Evolutionary conservation across 2,797 vertebrate genomes (phyloP), one percentile per base, ranked within the genome.

Genomic region (Poecilia wingei): DNA sequence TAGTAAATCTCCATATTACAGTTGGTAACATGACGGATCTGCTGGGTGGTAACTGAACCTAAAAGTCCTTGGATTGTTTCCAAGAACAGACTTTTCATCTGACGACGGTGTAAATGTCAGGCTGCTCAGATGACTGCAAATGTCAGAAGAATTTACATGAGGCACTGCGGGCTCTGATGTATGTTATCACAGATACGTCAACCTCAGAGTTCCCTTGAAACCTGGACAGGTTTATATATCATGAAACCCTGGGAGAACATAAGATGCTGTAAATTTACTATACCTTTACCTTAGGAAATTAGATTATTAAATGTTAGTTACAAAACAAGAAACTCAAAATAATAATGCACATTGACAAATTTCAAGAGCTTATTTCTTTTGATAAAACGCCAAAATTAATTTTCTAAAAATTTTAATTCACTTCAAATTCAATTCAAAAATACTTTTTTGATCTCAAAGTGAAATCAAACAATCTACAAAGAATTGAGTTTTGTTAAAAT

Each of bases 21-120:
- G 43, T 45, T 1, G 4, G 0, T 25, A 55, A 36, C 25, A 6
- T 39, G 73, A 57, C 61, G 16, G 22, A 57, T 39, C 28, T 55
- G 12, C 46, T 20, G 12, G 22, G 22, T 20, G 28, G 36, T n/a
- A 16, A 71, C 41, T 47, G 39, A 64, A n/a, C 45, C 46, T 77
- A 12, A 45, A 53, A 28, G 74, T 41, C 25, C n/a, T 41, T 28
- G 47, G 39, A 70, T 47, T 22, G 22, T 61, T 78, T 66, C 57
- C 57, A 41, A 6, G 25, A 64, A 28, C 31, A 51, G 75, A 49
- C 43, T 47, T 81, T n/a, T 20, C 43, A 68, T 73, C 72, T 0
- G 73, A 41, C 45, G 14, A 71, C 20, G 22, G 64, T 41, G 16
- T 41, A 46, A 55, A 72, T 53, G 75, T 55, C 69, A 76, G 49